Evolutionary conservation across 2,888 invertebrate genomes (phyloP).

Genomic region (Ichneumon xanthorius): DNA sequence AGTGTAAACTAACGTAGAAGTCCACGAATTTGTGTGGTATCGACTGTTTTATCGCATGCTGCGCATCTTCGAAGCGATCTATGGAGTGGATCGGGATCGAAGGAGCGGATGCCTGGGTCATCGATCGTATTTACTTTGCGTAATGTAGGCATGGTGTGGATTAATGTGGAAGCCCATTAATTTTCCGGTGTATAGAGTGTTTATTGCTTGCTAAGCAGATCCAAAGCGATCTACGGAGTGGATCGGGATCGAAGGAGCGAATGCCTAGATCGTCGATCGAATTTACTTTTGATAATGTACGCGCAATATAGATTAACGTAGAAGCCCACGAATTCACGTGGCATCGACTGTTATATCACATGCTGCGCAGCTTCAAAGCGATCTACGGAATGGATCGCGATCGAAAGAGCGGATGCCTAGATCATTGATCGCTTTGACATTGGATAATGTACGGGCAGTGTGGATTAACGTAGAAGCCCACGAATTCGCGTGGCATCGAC

Average conservation of each 20-base stretch:
- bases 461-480: not conserved
- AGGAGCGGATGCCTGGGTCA: slow-evolving; percentile 17
- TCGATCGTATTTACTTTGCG: too few species aligned
- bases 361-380: not conserved
- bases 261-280: slow-evolving; percentile 12
- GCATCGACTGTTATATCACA: not conserved
- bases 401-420: slow-evolving; percentile 24
- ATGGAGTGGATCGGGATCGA: slow-evolving; percentile 16
- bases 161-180: not conserved
- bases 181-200: not conserved
- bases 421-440: not conserved
- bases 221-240: slow-evolving; percentile 23
- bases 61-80: too few species aligned
- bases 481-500: not conserved
- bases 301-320: not conserved
- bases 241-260: not conserved
- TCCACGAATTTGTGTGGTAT: not conserved
- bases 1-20: not conserved
- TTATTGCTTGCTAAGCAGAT: not conserved
- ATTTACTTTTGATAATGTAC: not conserved
- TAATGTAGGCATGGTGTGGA: not conserved
- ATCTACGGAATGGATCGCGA: slow-evolving; percentile 19
- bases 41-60: not conserved
- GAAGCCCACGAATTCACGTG: not conserved
- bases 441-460: not conserved